Conservation (phyloP, 2,113 vertebrate genomes). For the Anguilla japonica region DNA sequence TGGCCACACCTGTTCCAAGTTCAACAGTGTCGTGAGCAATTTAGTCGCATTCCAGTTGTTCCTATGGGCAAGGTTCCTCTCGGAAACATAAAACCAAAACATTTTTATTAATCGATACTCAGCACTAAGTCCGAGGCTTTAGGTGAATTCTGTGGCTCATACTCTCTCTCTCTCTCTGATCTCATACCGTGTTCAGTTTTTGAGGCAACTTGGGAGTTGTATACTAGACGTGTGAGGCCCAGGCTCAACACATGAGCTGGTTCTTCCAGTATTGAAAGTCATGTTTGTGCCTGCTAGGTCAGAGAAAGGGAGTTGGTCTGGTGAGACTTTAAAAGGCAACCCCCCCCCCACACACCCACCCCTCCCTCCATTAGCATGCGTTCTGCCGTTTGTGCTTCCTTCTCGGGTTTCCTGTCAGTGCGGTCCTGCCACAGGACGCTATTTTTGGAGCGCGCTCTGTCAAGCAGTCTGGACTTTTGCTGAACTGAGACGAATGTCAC, state of each 20-base stretch:
- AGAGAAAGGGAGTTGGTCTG: background rate
- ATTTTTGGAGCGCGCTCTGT: conserved; percentile 49
- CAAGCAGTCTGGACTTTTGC: conserved; percentile 47
- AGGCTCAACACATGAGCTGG: background rate
- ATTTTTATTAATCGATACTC: background rate
- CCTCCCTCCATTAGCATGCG: background rate
- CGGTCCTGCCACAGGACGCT: conserved; percentile 30
- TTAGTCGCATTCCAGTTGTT: conserved; percentile 9
- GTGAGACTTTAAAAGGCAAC: background rate
- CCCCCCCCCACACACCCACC: background rate
- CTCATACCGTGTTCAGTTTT: background rate
- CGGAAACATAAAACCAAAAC: no score
- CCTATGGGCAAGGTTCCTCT: background rate
- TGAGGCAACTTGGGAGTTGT: background rate
- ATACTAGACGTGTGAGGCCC: background rate
- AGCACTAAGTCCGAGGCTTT: no score
- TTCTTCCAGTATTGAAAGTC: background rate
- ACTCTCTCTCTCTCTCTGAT: background rate
- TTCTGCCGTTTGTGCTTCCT: background rate
- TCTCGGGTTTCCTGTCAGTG: background rate
- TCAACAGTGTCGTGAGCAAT: background rate
- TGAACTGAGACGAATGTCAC: conserved; percentile 47
- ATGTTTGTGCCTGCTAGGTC: background rate
- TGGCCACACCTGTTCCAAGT: conserved; percentile 14
- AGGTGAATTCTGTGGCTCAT: no score